A percentile compares a stretch with the other conserved stretches of the same genome.
phyloP scores from a whole-genome alignment of 2,888 invertebrate genomes.

The Merodon equestris region DNA sequence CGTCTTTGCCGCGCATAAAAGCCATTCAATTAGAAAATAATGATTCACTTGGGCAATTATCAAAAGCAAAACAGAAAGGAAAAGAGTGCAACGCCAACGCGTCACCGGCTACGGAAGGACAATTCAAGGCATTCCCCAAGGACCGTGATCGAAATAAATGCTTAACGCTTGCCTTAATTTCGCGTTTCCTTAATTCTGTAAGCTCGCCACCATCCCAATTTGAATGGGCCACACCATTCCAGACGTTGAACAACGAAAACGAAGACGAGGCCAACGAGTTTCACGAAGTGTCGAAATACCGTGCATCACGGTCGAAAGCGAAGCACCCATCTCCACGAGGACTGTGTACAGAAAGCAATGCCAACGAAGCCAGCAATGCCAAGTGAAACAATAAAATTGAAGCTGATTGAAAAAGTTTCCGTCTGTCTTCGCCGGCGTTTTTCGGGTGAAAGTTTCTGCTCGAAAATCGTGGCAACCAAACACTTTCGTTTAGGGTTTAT shows the following conservation, averaged over 20 bases:
- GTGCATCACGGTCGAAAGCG: conserved; percentile 3
- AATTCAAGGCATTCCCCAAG: conserved; percentile 26
- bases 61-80: conserved; percentile 23
- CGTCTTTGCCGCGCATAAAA: conserved; percentile 26
- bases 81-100: not conserved
- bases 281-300: conserved; percentile 8
- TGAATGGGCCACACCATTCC: conserved; percentile 29
- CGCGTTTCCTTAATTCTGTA: conserved; percentile 39
- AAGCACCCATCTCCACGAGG: not conserved
- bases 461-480: conserved; percentile 13
- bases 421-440: conserved; percentile 31
- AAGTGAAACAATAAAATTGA: conserved; percentile 55
- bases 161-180: conserved; percentile 44
- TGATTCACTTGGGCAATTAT: conserved; percentile 52
- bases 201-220: conserved; percentile 43
- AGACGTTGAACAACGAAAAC: not conserved
- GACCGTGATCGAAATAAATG: conserved; percentile 39
- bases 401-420: conserved; percentile 65
- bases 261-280: not conserved
- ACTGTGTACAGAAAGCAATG: too few relatives aligned
- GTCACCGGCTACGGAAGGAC: conserved; percentile 3
- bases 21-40: conserved; percentile 47
- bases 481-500: conserved; percentile 28
- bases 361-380: conserved; percentile 6
- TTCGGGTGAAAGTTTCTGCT: conserved; percentile 36